Percentiles rank a stretch among this genome's conserved stretches.
Evolutionary conservation across 2,797 vertebrate genomes (phyloP).

Genomic region (Amblyopsis hoosieri): DNA sequence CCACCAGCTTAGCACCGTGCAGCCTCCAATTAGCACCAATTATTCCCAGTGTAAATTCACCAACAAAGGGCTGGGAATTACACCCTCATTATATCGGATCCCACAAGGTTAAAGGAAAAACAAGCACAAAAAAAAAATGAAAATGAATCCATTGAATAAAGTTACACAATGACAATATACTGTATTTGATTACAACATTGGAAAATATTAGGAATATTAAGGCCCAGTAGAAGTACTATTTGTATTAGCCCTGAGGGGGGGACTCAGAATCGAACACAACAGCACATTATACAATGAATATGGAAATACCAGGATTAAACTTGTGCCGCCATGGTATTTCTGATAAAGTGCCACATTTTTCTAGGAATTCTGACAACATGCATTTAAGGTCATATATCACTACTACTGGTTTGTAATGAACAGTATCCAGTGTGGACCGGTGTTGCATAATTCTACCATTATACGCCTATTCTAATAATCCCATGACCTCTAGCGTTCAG

Average conservation of each 20-base stretch:
- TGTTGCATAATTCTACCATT: slow-evolving; percentile 81
- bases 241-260: slow-evolving; percentile 23
- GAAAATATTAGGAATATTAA: slow-evolving; percentile 17
- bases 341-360: slow-evolving; percentile 71
- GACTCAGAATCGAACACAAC: not conserved
- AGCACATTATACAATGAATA: not conserved
- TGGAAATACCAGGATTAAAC: slow-evolving; percentile 7
- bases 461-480: slow-evolving; percentile 77
- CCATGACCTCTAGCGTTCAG: slow-evolving; percentile 79
- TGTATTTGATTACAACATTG: not conserved
- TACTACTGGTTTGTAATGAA: slow-evolving; percentile 65
- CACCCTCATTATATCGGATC: slow-evolving; percentile 80
- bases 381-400: slow-evolving; percentile 75
- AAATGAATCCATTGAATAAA: not conserved
- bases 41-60: slow-evolving; percentile 89
- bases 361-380: slow-evolving; percentile 71
- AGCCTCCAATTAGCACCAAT: slow-evolving; percentile 91
- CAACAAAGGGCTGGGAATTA: slow-evolving; percentile 85
- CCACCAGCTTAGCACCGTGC: slow-evolving; percentile 83
- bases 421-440: slow-evolving; percentile 66
- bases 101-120: slow-evolving; percentile 38
- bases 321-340: slow-evolving; percentile 74
- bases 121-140: not conserved
- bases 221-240: slow-evolving; percentile 36
- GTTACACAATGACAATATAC: not conserved